A percentile compares a stretch with the other conserved stretches of the same genome.
Evolutionary conservation across 2,888 invertebrate genomes (phyloP).

Genomic region (Phengaris arion): DNA sequence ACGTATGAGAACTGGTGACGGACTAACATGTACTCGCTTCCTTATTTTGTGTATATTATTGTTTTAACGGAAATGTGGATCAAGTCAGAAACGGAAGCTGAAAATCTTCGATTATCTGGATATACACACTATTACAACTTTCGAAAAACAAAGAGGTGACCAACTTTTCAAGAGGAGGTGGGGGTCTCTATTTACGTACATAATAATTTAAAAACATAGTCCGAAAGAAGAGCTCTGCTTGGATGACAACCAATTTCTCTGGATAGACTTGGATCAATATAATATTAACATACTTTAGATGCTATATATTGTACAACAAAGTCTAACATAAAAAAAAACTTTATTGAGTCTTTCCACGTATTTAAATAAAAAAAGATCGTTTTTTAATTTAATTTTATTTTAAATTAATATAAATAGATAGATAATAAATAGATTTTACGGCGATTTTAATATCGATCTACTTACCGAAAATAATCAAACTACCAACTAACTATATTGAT

Average conservation of each 20-base stretch:
- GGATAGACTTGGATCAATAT: slow-evolving; percentile 32
- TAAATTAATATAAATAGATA: too few species aligned
- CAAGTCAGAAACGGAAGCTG: slow-evolving; percentile 13
- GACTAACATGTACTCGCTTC: slow-evolving; percentile 14
- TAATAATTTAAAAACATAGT: slow-evolving; percentile 30
- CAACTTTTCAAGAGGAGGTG: slow-evolving; percentile 25
- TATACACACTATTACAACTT: slow-evolving; percentile 27
- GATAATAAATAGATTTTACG: too few species aligned
- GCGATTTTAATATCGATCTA: slow-evolving; percentile 31
- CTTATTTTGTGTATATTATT: neutral
- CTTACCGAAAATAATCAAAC: slow-evolving; percentile 5
- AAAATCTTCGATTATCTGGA: neutral
- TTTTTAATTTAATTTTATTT: too few species aligned
- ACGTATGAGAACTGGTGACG: neutral
- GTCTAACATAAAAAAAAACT: slow-evolving; percentile 18
- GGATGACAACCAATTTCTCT: slow-evolving; percentile 34
- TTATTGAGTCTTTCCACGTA: slow-evolving; percentile 25
- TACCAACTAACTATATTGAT: neutral
- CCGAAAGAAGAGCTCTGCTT: slow-evolving; percentile 29
- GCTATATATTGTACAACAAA: slow-evolving; percentile 32
- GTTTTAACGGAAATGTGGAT: slow-evolving; percentile 15
- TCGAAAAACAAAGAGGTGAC: neutral
- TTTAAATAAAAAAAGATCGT: slow-evolving; percentile 31
- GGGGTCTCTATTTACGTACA: slow-evolving; percentile 32
- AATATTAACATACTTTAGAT: slow-evolving; percentile 31